Conservation (phyloP, 2,888 invertebrate species). For the Sinelater perroti region DNA sequence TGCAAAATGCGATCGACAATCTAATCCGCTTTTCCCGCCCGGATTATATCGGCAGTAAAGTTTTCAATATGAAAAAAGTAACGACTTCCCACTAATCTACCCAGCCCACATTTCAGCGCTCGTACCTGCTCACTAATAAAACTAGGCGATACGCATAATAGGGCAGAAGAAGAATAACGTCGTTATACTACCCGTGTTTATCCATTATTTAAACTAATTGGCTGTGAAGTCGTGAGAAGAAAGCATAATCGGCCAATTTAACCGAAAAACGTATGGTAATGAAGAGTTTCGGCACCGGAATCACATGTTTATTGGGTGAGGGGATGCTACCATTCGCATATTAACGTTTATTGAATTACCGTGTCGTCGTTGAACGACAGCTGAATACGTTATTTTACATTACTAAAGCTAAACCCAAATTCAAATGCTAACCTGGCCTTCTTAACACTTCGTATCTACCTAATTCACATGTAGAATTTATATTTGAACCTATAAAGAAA, state of each 20-base stretch:
- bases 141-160: conserved; percentile 8
- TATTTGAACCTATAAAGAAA: too few species aligned
- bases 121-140: conserved; percentile 11
- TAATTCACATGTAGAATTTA: too few species aligned
- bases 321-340: conserved; percentile 25
- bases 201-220: conserved; percentile 25
- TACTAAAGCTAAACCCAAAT: too few species aligned
- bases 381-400: conserved; percentile 27
- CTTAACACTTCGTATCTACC: too few species aligned
- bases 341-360: conserved; percentile 32
- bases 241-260: conserved; percentile 18
- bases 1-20: conserved; percentile 28
- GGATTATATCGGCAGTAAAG: conserved; percentile 21
- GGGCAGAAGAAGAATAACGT: conserved; percentile 15
- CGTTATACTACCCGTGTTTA: conserved; percentile 16
- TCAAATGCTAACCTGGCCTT: too few species aligned
- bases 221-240: conserved; percentile 18
- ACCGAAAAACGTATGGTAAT: conserved; percentile 24
- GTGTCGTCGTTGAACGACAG: conserved; percentile 26
- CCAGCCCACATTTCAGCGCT: conserved; percentile 18
- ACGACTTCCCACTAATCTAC: conserved; percentile 26
- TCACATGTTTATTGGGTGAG: conserved; percentile 26
- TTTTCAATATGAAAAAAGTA: conserved; percentile 22
- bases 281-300: conserved; percentile 10
- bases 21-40: conserved; percentile 23